A percentile compares a stretch with the other conserved stretches of the same genome.
Conservation (phyloP, 2,888 invertebrate species). For the Selenia dentaria region DNA sequence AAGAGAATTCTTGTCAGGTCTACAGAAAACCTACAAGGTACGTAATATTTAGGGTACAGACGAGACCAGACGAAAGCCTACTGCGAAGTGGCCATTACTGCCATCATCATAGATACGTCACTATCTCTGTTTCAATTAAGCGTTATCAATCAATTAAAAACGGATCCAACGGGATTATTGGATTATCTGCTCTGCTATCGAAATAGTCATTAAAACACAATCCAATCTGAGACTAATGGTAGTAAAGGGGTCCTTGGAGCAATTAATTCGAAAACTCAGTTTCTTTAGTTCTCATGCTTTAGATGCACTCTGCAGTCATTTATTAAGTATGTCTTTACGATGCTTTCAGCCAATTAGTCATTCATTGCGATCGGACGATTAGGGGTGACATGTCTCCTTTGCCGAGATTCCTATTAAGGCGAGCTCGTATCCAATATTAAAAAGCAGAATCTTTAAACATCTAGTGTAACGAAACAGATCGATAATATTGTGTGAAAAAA, state of each 20-base stretch:
- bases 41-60: too few relatives aligned
- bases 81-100: too few relatives aligned
- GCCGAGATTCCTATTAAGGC: neutral
- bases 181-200: conserved; percentile 1
- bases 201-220: neutral
- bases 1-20: too few relatives aligned
- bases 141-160: conserved; percentile 2
- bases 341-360: conserved; percentile 20
- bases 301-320: conserved; percentile 4
- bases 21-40: too few relatives aligned
- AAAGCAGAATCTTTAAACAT: too few relatives aligned
- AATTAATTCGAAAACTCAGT: conserved; percentile 2
- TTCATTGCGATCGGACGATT: conserved; percentile 4
- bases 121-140: too few relatives aligned
- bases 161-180: neutral
- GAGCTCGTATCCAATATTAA: too few relatives aligned
- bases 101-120: too few relatives aligned
- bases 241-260: neutral
- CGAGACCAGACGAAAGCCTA: too few relatives aligned
- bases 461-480: too few relatives aligned
- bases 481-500: too few relatives aligned
- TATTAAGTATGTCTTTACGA: conserved; percentile 19
- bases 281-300: neutral
- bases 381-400: conserved; percentile 1
- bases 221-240: conserved; percentile 3